Percentiles rank a stretch among this genome's conserved stretches.
phyloP scores from a whole-genome alignment of 30 jellyfish, hydroid and myxozoan genomes.

The Morbakka virulenta region DNA sequence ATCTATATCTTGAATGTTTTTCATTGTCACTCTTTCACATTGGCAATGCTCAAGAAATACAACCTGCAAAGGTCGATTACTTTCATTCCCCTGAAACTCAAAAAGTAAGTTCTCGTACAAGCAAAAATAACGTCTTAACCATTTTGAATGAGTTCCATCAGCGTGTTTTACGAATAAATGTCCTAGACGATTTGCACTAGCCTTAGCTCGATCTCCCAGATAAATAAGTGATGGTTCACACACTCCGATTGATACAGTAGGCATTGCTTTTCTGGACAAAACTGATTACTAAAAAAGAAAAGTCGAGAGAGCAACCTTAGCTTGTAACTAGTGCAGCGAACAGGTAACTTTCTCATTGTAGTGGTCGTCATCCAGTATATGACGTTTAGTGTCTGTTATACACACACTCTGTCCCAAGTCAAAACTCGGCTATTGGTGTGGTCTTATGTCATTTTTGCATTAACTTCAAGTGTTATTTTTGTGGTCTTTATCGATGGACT shows the following conservation, averaged over 20 bases:
- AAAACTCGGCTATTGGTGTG: no score
- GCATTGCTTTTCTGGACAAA: slow-evolving; percentile 18
- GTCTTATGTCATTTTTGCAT: no score
- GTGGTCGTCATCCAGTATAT: no score
- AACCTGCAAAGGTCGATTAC: slow-evolving; percentile 30
- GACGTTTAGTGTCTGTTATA: no score
- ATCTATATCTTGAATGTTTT: slow-evolving; percentile 49
- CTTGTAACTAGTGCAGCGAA: no score
- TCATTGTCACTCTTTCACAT: slow-evolving; percentile 53
- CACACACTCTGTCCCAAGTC: no score
- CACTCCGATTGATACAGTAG: slow-evolving; percentile 27
- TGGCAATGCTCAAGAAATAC: slow-evolving; percentile 58
- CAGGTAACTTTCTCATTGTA: no score
- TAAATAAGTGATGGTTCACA: slow-evolving; percentile 46
- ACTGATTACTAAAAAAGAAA: no score
- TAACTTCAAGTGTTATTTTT: no score
- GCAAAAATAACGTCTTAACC: slow-evolving; percentile 46
- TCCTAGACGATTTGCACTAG: slow-evolving; percentile 50
- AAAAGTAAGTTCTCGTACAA: slow-evolving; percentile 57
- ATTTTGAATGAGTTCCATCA: slow-evolving; percentile 50
- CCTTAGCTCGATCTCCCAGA: slow-evolving; percentile 56
- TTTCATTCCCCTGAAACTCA: slow-evolving; percentile 52
- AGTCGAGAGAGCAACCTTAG: no score
- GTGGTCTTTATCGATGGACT: no score
- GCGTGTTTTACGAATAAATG: slow-evolving; percentile 33